phyloP scores from a whole-genome alignment of 2,888 invertebrate genomes.

The Athalia circularis region DNA sequence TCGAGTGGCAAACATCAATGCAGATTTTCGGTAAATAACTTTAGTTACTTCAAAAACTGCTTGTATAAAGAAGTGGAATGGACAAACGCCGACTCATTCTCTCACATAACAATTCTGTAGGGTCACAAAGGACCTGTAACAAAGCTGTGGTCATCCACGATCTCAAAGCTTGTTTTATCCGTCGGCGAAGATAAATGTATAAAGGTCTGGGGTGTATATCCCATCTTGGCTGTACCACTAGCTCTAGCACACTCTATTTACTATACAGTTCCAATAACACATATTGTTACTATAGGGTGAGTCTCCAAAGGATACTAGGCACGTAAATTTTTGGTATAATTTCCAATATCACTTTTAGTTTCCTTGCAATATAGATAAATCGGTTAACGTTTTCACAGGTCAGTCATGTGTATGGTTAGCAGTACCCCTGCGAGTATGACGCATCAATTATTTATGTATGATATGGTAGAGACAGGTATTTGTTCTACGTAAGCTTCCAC shows the following conservation, averaged over 20 bases:
- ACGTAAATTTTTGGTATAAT: neutral
- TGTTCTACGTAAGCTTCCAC: neutral
- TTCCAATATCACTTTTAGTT: neutral
- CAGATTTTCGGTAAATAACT: slow-evolving; percentile 45
- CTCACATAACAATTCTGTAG: slow-evolving; percentile 39
- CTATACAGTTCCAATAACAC: slow-evolving; percentile 55
- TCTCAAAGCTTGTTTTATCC: slow-evolving; percentile 53
- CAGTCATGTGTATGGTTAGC: slow-evolving; percentile 54
- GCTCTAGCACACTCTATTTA: slow-evolving; percentile 54
- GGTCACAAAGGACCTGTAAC: slow-evolving; percentile 56
- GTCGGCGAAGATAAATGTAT: slow-evolving; percentile 57
- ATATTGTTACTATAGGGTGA: slow-evolving; percentile 56
- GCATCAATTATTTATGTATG: slow-evolving; percentile 59
- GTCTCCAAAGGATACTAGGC: neutral
- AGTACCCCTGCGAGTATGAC: slow-evolving; percentile 47
- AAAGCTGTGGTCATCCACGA: slow-evolving; percentile 52
- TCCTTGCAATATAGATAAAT: neutral
- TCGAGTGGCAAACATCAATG: slow-evolving; percentile 54
- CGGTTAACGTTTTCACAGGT: slow-evolving; percentile 48
- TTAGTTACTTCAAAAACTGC: neutral
- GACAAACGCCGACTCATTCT: neutral
- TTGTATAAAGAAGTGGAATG: neutral
- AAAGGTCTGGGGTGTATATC: slow-evolving; percentile 62
- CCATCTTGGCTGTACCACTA: slow-evolving; percentile 54
- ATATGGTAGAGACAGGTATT: slow-evolving; percentile 55